Conservation (phyloP, 1,140 invertebrate species). For the Laodelphax striatellus region DNA sequence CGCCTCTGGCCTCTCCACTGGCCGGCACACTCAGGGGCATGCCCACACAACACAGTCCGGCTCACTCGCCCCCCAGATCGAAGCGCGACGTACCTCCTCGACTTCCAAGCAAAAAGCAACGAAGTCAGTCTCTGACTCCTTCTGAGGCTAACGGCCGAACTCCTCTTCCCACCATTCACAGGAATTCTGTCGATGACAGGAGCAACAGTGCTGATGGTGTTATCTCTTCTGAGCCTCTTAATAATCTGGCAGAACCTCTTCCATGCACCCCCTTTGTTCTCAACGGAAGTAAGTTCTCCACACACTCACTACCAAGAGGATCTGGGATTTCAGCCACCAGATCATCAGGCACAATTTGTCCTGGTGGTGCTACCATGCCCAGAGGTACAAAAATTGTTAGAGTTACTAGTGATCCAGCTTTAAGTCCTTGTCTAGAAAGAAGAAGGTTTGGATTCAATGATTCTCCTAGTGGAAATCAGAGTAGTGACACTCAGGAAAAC, state of each 20-base stretch:
- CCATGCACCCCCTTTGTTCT: not conserved
- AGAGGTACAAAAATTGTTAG: constrained; percentile 27
- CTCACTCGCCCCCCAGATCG: constrained; percentile 39
- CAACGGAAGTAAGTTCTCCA: constrained; percentile 36
- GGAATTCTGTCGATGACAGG: constrained; percentile 33
- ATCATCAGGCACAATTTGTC: constrained; percentile 20
- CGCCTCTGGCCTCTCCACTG: constrained; percentile 22
- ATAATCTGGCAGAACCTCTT: constrained; percentile 1
- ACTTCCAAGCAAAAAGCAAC: constrained; percentile 53
- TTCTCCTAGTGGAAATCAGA: constrained; percentile 14
- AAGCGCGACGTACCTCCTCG: constrained; percentile 44
- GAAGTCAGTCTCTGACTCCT: constrained; percentile 52
- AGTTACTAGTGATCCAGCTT: constrained; percentile 42
- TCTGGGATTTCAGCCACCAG: constrained; percentile 28
- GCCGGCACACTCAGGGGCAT: constrained; percentile 14
- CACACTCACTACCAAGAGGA: constrained; percentile 41
- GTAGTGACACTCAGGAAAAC: constrained; percentile 17
- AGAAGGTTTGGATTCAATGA: constrained; percentile 19
- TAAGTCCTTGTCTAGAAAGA: constrained; percentile 36
- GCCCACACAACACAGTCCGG: constrained; percentile 24
- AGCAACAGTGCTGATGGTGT: constrained; percentile 49
- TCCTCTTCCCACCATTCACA: constrained; percentile 27
- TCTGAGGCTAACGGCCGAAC: constrained; percentile 36
- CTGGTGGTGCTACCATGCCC: constrained; percentile 27
- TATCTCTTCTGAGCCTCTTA: constrained; percentile 25